phyloP scores from a whole-genome alignment of 2,888 invertebrate species.

The Rhaphigaster nebulosa region DNA sequence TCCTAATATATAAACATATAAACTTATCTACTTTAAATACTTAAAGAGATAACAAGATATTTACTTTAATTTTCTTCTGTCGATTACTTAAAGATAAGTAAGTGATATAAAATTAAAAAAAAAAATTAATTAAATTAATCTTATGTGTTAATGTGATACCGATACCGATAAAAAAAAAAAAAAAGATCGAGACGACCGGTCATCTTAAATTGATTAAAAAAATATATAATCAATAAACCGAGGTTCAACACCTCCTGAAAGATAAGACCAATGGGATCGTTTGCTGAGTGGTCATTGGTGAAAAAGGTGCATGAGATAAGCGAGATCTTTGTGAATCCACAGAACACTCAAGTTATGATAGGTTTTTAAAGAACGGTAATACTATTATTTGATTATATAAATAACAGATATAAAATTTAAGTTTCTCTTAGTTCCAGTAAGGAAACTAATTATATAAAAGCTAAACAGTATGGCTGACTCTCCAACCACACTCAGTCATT shows the following conservation, averaged over 20 bases:
- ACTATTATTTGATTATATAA: background rate
- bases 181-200: background rate
- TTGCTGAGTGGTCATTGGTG: background rate
- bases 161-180: background rate
- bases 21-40: background rate
- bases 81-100: background rate
- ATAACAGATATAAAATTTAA: background rate
- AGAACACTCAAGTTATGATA: background rate
- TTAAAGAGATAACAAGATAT: background rate
- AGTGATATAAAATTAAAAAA: background rate
- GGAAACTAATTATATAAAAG: too few species aligned
- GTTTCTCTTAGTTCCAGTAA: background rate
- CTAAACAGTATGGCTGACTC: too few species aligned
- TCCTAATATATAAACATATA: background rate
- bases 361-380: background rate
- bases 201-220: too few species aligned
- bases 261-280: background rate
- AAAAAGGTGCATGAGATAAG: background rate
- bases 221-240: background rate
- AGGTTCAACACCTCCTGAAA: background rate
- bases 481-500: too few species aligned
- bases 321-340: background rate
- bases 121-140: background rate
- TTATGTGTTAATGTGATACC: background rate
- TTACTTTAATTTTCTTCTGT: background rate